Percentiles rank a stretch among this genome's conserved stretches.
Evolutionary conservation across 2,797 vertebrate species (phyloP).

Genomic region (Necrosyrtes monachus): DNA sequence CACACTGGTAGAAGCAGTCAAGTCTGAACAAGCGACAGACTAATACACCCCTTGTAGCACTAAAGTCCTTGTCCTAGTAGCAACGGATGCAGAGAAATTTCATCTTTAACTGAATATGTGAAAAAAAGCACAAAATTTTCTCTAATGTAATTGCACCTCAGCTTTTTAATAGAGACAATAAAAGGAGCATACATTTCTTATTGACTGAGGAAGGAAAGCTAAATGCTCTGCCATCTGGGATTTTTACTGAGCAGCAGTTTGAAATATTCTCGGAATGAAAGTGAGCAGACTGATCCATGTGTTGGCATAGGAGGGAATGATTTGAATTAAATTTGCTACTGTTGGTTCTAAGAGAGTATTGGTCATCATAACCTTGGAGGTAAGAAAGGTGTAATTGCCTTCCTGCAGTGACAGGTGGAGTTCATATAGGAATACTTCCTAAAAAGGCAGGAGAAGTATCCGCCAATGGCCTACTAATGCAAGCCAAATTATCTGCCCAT

Average conservation of each 20-base stretch:
- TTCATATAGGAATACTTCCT: background rate
- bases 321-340: background rate
- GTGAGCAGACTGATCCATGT: background rate
- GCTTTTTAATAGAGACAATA: background rate
- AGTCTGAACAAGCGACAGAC: background rate
- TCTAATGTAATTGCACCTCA: background rate
- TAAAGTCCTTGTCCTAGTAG: background rate
- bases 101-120: background rate
- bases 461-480: background rate
- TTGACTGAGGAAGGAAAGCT: background rate
- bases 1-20: background rate
- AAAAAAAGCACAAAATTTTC: background rate
- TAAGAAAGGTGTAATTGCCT: background rate
- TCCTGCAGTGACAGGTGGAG: background rate
- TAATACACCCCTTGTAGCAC: background rate
- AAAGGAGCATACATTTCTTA: background rate
- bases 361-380: background rate
- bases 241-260: background rate
- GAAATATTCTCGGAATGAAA: slow-evolving; percentile 4
- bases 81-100: background rate
- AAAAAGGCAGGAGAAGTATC: background rate
- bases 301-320: background rate
- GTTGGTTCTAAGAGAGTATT: background rate
- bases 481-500: background rate
- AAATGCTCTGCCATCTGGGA: slow-evolving; percentile 13